Percentiles rank a stretch among this genome's conserved stretches.
Conservation (phyloP, 2,113 vertebrate genomes). For the Alligator mississippiensis region DNA sequence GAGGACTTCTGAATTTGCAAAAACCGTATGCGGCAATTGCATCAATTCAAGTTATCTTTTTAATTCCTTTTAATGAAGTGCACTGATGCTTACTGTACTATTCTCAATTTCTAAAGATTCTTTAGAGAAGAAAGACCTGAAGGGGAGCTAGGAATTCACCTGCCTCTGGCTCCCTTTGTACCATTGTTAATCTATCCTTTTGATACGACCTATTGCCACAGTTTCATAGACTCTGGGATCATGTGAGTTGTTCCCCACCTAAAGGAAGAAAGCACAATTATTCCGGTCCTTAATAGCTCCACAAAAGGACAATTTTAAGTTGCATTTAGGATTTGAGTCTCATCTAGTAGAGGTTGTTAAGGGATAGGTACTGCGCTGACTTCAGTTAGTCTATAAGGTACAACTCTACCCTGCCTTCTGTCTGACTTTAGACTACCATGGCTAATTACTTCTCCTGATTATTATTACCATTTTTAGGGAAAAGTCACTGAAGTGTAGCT, state of each 20-base stretch:
- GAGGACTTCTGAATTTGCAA: background rate
- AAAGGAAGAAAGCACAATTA: background rate
- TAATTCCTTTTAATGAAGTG: background rate
- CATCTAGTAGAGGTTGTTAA: background rate
- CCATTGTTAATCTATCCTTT: background rate
- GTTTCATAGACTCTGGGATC: background rate
- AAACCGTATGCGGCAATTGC: background rate
- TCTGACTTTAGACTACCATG: too few species aligned
- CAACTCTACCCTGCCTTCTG: too few species aligned
- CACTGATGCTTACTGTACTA: background rate
- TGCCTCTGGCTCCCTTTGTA: background rate
- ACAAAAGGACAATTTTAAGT: background rate
- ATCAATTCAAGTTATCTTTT: background rate
- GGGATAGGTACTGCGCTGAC: background rate
- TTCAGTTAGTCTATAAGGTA: too few species aligned
- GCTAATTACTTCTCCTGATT: too few species aligned
- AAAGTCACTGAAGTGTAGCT: too few species aligned
- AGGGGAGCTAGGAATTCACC: background rate
- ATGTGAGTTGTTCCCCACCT: background rate
- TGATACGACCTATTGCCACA: accelerated
- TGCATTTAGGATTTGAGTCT: background rate
- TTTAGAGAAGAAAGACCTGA: background rate
- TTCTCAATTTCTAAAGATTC: background rate
- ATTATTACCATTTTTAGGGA: too few species aligned
- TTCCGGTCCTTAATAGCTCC: background rate